Base-by-base conservation (phyloP, 2,888 invertebrate genomes). In the Syritta pipiens region DNA sequence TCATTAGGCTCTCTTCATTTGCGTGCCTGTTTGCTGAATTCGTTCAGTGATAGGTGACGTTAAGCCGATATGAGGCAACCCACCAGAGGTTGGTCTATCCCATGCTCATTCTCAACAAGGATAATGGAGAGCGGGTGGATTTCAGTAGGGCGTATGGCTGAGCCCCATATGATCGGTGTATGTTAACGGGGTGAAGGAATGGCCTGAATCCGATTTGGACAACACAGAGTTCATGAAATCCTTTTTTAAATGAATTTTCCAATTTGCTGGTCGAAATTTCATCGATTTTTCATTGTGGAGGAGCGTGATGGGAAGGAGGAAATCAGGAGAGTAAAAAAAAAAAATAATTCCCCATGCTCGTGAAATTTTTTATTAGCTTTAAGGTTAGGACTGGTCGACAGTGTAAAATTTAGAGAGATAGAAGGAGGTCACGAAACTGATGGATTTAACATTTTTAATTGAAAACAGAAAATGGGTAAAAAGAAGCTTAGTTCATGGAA, bases 161-260 rank as follows among this genome's bases (percentile, higher is more conserved):
- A n/a, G n/a, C n/a, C n/a, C n/a, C n/a, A n/a, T n/a, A n/a, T n/a
- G n/a, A n/a, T n/a, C n/a, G n/a, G n/a, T n/a, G n/a, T n/a, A n/a
- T n/a, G n/a, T n/a, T n/a, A n/a, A n/a, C n/a, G n/a, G n/a, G n/a
- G n/a, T n/a, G n/a, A n/a, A n/a, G n/a, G n/a, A n/a, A 49, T 7
- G 26, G 26, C n/a, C 12, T 17, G 46, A 37, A 7, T n/a, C 9
- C 42, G 20, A 9, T n/a, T n/a, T n/a, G n/a, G 42, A 19, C 20
- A n/a, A 20, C 44, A 30, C 55, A 24, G 20, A 44, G 26, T 46
- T 12, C 55, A 26, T 19, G 42, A 44, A 44, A 57, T 68, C 55
- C 57, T 19, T 57, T 68, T 57, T 68, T 55, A 68, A n/a, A 68
- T 68, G 67, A 57, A 57, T 37, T 65, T 53, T 65, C 53, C 51